phyloP scores from a whole-genome alignment of 2,113 vertebrate genomes.

The Oncorhynchus tshawytscha region DNA sequence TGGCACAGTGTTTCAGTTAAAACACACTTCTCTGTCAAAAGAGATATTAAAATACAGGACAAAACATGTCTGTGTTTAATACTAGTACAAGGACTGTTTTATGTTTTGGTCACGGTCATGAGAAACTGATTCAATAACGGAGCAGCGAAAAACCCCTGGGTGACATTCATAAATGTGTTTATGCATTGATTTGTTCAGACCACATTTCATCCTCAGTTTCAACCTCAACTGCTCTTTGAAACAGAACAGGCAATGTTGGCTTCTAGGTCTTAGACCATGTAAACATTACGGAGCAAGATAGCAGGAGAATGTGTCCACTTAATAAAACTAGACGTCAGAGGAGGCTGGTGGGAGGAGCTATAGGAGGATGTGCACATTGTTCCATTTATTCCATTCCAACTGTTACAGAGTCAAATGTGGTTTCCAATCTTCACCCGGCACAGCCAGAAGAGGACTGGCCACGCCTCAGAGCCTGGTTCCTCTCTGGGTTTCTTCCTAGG shows the following conservation, averaged over 20 bases:
- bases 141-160: no score
- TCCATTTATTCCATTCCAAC: no score
- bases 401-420: no score
- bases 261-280: not conserved
- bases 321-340: no score
- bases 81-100: not conserved
- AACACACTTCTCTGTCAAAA: not conserved
- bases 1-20: not conserved
- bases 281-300: not conserved
- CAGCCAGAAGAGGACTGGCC: no score
- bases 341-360: no score
- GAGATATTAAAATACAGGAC: not conserved
- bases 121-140: not conserved
- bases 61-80: not conserved
- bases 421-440: no score
- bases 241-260: not conserved
- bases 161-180: not conserved
- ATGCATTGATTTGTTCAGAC: not conserved
- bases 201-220: constrained; percentile 11
- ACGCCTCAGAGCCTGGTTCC: no score
- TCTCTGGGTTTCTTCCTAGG: no score
- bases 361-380: no score
- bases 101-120: not conserved
- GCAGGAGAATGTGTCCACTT: no score
- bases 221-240: not conserved